Base-by-base conservation (phyloP, 2,797 vertebrate genomes). In the Huso huso region DNA sequence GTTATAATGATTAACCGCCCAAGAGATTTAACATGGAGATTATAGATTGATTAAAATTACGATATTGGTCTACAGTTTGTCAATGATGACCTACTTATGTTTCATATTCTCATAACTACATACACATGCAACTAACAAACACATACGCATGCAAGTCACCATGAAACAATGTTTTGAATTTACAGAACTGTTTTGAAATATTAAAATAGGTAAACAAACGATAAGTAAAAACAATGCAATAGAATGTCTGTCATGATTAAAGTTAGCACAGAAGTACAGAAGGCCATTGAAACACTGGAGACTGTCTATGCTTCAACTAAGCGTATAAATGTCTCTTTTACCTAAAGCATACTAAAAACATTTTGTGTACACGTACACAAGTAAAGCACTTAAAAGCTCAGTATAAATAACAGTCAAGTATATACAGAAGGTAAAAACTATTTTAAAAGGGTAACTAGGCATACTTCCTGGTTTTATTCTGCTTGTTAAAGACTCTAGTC, bases 111-210 rank as follows among this genome's bases (percentile, higher is more conserved):
- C 88, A 86, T 37, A 37, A 81, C 87, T 80, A 86, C 83, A 77
- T 77, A 81, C 75, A 83, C 87, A 89, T 87, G 86, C 86, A 88
- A 77, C 80, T 37, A 75, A 81, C 77, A 75, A 80, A 87, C 78
- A 84, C 78, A 76, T 74, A 75, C 72, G 74, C 87, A 91, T 84
- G 85, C 86, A 87, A 71, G 83, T 79, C 81, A 81, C 76, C 82
- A 90, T 78, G 73, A 68, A 69, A 49, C 68, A 82, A 81, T 83
- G 81, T 84, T 75, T 66, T 79, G 79, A 89, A 87, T 85, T 77
- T 84, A 89, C 84, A 89, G 70, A 82, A 86, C 82, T 85, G 74
- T 92, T 93, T 91, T 88, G 75, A 83, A 76, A 80, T 78, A 77
- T 63, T 75, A 76, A 73, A 74, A 74, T 73, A 76, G 76, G 69